Base-by-base conservation (phyloP, 2,113 vertebrate genomes). In the Desmodus rotundus region DNA sequence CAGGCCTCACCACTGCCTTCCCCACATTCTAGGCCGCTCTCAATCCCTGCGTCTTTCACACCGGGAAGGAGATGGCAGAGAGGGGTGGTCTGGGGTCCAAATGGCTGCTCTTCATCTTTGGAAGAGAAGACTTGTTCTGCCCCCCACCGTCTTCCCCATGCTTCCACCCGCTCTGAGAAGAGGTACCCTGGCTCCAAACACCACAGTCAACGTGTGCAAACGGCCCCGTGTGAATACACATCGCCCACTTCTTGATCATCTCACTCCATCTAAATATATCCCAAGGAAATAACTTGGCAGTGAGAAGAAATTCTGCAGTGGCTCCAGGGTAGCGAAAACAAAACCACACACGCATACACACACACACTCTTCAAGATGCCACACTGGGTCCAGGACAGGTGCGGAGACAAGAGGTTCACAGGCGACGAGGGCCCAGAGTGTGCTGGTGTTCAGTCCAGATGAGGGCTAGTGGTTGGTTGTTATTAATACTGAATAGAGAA, bases 251-350 rank as follows among this genome's bases (percentile, higher is more conserved):
- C 97, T 98, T 96, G 81, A 97, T 98, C 98, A 98, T 98, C 98
- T 98, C 94, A 94, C 97, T 97, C 97, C 96, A 97, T 98, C 98
- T 98, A 98, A 98, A 98, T 98, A 98, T 98, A 98, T 98, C 97
- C 97, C 97, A 96, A 98, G 98, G 98, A 98, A 98, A 97, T 96
- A 98, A 97, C 96, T 98, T 98, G 97, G 98, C 98, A 98, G 97
- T 73, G 72, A 92, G 95, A 97, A 97, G 98, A 98, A 97, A 98
- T 98, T 97, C 98, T 98, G 96, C 98, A 98, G 97, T 90, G 88
- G 95, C 96, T 68, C 77, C 87, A 76, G 82, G 96, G 81, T 89
- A 93, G 92, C 96, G 93, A 81, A 63, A 95, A 93, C 47, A 72
- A 89, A 12, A 95, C 28, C 31, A 89, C 7, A 68, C 56, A 67